Percentiles rank a stretch among this genome's conserved stretches.
Evolutionary conservation across 2,113 vertebrate species (phyloP).

Genomic region (Phaethornis superciliosus): DNA sequence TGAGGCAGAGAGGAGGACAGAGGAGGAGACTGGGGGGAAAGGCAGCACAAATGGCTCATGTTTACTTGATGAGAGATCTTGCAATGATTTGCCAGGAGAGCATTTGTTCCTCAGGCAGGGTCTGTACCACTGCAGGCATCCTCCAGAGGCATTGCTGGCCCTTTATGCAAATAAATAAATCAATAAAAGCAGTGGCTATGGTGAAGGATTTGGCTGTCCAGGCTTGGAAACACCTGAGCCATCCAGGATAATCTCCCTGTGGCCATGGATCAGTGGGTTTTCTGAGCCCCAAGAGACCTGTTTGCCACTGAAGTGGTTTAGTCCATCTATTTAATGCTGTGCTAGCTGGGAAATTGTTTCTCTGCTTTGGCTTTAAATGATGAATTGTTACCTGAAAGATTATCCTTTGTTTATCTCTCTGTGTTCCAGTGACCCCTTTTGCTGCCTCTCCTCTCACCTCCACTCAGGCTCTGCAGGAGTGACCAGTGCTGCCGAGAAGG

Average conservation of each 20-base stretch:
- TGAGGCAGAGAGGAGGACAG: neutral
- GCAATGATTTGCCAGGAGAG: slow-evolving; percentile 10
- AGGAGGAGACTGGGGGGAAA: neutral
- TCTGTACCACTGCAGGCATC: slow-evolving; percentile 43
- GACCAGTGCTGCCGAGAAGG: neutral
- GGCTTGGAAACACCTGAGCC: neutral
- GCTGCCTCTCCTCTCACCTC: neutral
- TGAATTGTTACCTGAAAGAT: slow-evolving; percentile 56
- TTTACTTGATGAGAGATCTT: slow-evolving; percentile 14
- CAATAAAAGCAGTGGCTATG: neutral
- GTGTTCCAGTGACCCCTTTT: slow-evolving; percentile 27
- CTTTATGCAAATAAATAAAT: neutral
- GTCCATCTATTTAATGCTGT: slow-evolving; percentile 36
- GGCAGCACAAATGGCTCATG: neutral
- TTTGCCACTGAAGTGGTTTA: slow-evolving; percentile 34
- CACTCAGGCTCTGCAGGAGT: accelerated
- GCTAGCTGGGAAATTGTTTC: slow-evolving; percentile 33
- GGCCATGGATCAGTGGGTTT: neutral
- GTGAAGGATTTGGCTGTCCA: neutral
- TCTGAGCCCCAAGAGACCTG: neutral
- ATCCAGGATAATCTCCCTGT: neutral
- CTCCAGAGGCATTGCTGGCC: neutral
- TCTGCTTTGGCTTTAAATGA: slow-evolving; percentile 48
- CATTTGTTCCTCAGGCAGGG: slow-evolving; percentile 38
- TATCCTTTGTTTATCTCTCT: slow-evolving; percentile 43